Conservation (phyloP, 2,797 vertebrate species). For the Hapalemur alaotrensis region DNA sequence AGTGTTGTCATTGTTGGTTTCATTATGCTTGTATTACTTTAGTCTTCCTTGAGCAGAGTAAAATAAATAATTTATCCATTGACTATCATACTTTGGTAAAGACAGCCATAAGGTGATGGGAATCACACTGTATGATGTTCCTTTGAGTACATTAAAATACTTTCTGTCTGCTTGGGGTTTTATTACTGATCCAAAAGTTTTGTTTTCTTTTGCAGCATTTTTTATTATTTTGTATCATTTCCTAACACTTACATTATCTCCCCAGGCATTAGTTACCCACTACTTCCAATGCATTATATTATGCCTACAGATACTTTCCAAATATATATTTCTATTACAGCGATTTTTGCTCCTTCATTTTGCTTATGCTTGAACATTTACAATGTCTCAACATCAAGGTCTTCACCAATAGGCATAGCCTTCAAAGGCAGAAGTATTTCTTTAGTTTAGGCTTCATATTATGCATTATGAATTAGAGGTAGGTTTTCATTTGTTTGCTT, state of each 20-base stretch:
- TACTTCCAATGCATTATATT: background rate
- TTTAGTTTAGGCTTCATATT: background rate
- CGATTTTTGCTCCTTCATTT: background rate
- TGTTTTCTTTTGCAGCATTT: conserved; percentile 16
- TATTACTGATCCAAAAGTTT: conserved; percentile 32
- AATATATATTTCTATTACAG: background rate
- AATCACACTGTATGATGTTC: background rate
- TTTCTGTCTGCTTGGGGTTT: background rate
- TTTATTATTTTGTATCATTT: conserved; percentile 55
- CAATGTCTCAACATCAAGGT: background rate
- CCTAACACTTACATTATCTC: background rate
- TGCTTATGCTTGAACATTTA: background rate
- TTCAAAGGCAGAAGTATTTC: background rate
- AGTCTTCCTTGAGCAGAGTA: background rate
- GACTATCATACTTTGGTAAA: conserved; percentile 5
- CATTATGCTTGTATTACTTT: background rate
- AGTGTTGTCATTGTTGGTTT: background rate
- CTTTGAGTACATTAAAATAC: background rate
- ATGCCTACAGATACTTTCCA: background rate
- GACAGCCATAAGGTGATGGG: conserved; percentile 20
- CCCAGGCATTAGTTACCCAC: background rate
- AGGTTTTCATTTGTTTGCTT: background rate
- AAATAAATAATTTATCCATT: conserved; percentile 9
- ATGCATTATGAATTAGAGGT: background rate
- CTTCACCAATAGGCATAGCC: background rate